phyloP scores from a whole-genome alignment of 2,113 vertebrate species.

The Cacatua alba region DNA sequence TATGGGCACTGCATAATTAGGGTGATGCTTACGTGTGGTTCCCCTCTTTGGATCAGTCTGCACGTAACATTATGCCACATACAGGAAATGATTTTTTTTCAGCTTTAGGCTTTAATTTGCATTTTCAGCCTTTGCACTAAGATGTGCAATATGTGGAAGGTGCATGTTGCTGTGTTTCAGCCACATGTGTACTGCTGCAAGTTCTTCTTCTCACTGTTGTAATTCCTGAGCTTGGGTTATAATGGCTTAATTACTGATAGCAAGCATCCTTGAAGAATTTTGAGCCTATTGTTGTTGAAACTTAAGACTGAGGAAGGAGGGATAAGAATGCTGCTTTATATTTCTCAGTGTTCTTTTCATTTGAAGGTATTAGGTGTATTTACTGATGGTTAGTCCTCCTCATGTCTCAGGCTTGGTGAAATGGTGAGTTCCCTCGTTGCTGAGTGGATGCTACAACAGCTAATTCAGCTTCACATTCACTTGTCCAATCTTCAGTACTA shows the following conservation, averaged over 20 bases:
- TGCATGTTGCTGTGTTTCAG: not conserved
- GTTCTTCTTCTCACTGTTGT: not conserved
- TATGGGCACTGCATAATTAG: not conserved
- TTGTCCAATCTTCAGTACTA: not conserved
- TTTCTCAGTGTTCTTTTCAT: not conserved
- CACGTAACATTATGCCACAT: accelerated
- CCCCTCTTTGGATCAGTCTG: not conserved
- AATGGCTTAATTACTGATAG: not conserved
- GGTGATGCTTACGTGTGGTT: not conserved
- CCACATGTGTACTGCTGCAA: not conserved
- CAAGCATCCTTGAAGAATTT: not conserved
- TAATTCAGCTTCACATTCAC: not conserved
- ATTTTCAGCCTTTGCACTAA: not conserved
- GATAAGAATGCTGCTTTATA: not conserved
- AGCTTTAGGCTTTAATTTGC: not conserved
- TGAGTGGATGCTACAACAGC: not conserved
- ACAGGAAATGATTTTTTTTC: not conserved
- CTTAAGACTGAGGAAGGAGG: not conserved
- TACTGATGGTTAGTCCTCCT: not conserved
- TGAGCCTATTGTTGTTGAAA: not conserved
- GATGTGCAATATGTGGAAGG: not conserved
- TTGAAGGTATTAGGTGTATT: not conserved
- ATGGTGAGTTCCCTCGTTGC: not conserved
- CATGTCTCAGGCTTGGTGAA: not conserved
- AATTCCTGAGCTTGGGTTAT: not conserved